Evolutionary conservation across 2,797 vertebrate genomes (phyloP), one percentile per base, ranked within the genome.

Genomic region (Discoglossus pictus): DNA sequence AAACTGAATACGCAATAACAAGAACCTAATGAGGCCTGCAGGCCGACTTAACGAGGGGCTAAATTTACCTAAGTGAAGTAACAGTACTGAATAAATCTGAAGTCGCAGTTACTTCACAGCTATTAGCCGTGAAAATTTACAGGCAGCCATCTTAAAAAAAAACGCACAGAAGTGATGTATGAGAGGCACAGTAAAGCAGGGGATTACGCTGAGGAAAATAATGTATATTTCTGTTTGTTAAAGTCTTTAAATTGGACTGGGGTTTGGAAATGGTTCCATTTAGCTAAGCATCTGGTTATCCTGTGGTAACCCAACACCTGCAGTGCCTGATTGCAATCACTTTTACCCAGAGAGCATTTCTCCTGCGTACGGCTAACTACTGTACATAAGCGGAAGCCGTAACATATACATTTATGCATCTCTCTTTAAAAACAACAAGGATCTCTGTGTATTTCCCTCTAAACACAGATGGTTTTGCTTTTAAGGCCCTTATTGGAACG

Each of bases 391-490:
- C 60, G 67, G 67, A 70, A 70, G 67, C 67, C 60, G 36, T 70
- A 70, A 70, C 50, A 63, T 70, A 70, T 63, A 70, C 67, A 70
- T 63, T 70, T 70, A 63, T 70, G 67, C 60, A 70, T 70, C 67
- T 43, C 59, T 70, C 59, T 63, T 70, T 63, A 63, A 61, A 63
- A 70, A 51, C 60, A 70, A 70, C 67, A 70, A 70, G 67, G 60
- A 70, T 63, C 60, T 70, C 39, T 55, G 67, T 70, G 51, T 63
- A 54, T 70, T 70, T n/a, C 8, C 1, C 0, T n/a, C 4, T 2
- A 1, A 60, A 7, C 50, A 53, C 80, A 65, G 62, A 0, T 52
- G 76, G 47, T 67, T 73, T 75, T 74, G 75, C 73, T 81, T 75
- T 60, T 78, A 44, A 47, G 12, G 1, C 69, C 48, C 7, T 56